These are phyloP conservation scores for Mus caroli DNA, from an alignment of 2,797 vertebrate genomes.

Conservation along the genomic window DNA sequence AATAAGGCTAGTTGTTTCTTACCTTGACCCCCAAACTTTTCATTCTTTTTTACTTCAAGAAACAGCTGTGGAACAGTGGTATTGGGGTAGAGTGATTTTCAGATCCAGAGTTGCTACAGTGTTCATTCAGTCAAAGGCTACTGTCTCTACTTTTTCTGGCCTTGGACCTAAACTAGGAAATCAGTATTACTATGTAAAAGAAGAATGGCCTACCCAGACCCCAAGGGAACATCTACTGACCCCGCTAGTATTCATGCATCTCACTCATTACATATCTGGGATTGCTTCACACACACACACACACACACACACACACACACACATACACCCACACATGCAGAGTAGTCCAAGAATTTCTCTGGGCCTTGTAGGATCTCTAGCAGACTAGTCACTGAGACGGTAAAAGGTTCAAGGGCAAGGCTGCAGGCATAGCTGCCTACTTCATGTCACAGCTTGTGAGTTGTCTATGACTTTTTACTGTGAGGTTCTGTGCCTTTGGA, in stretches of 20 bases:
- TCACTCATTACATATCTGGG: background rate
- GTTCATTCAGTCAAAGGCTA: slow-evolving; percentile 65
- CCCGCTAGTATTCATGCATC: background rate
- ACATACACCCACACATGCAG: background rate
- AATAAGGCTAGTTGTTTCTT: slow-evolving; percentile 40
- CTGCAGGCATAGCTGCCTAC: background rate
- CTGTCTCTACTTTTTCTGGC: background rate
- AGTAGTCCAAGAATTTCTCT: background rate
- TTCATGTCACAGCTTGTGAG: slow-evolving; percentile 28
- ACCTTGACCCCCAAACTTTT: background rate
- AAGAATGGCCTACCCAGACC: background rate
- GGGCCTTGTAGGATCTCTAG: background rate
- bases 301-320: too few relatives aligned
- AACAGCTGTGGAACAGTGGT: background rate
- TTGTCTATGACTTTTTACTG: slow-evolving; percentile 2
- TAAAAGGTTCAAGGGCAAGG: slow-evolving; percentile 48
- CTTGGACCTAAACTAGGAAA: background rate
- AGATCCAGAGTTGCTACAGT: slow-evolving; percentile 47
- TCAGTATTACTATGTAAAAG: background rate
- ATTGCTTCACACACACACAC: background rate
- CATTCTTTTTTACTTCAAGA: slow-evolving; percentile 7
- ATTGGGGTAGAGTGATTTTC: background rate
- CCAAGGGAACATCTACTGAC: background rate
- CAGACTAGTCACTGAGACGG: background rate
- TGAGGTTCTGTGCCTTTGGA: background rate